Percentiles rank a stretch among this genome's conserved stretches.
Evolutionary conservation across 2,113 vertebrate species (phyloP).

Genomic region (Delphinapterus leucas): DNA sequence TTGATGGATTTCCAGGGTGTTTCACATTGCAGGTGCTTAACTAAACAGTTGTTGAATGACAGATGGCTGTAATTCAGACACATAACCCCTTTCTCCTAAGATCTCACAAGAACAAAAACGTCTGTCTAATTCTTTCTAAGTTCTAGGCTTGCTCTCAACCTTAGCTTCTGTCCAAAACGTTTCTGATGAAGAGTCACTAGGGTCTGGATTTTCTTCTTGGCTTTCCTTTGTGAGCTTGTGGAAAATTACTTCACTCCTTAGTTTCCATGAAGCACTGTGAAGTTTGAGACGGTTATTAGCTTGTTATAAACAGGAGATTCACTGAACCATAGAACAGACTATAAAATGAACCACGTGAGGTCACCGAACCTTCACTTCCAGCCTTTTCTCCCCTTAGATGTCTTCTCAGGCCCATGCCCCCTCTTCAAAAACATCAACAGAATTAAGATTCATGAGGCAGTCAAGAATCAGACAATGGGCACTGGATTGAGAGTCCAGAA

Average conservation of each 20-base stretch:
- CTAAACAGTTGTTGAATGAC: background rate
- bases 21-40: background rate
- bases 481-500: background rate
- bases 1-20: background rate
- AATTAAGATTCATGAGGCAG: background rate
- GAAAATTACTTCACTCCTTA: background rate
- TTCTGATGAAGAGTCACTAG: background rate
- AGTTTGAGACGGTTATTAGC: background rate
- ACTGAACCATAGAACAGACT: background rate
- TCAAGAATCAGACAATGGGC: fast-evolving
- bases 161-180: background rate
- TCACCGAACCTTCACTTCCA: background rate
- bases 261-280: background rate
- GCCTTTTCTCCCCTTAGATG: background rate
- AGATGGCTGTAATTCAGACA: background rate
- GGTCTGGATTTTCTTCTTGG: conserved; percentile 14
- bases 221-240: background rate
- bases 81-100: background rate
- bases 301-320: background rate
- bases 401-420: background rate
- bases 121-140: background rate
- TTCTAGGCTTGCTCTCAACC: background rate
- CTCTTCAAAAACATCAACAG: background rate
- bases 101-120: background rate
- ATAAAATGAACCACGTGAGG: background rate